phyloP scores from a whole-genome alignment of 1,140 invertebrate species.

The Leptinotarsa texana region DNA sequence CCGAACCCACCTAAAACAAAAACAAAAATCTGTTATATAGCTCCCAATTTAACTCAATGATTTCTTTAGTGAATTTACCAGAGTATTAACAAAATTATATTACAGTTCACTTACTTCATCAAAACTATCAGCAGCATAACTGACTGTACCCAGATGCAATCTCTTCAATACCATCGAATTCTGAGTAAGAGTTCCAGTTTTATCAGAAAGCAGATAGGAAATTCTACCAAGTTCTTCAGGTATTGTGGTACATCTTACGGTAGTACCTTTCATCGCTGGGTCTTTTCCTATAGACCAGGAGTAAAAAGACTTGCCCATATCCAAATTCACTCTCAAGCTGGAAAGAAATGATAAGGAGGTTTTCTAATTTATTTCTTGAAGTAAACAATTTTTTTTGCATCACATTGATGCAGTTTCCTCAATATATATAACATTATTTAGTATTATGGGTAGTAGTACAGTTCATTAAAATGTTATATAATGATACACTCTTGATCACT shows the following conservation, averaged over 20 bases:
- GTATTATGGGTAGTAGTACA: no score
- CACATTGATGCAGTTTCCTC: no score
- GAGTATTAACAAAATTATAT: no score
- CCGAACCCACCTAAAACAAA: constrained; percentile 45
- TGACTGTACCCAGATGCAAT: constrained; percentile 87
- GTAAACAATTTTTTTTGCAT: not conserved
- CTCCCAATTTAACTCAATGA: no score
- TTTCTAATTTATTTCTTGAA: constrained; percentile 7
- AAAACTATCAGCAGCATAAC: constrained; percentile 86
- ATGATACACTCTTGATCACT: no score
- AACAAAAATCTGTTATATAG: no score
- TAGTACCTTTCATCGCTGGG: constrained; percentile 88
- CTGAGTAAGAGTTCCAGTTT: constrained; percentile 97
- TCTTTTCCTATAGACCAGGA: constrained; percentile 96
- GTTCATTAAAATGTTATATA: no score
- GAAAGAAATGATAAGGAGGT: constrained; percentile 39
- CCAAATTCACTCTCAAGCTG: constrained; percentile 95
- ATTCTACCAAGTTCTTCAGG: constrained; percentile 98
- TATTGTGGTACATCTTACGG: constrained; percentile 98
- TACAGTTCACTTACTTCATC: constrained; percentile 67
- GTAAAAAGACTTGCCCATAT: constrained; percentile 98
- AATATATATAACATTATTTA: not conserved
- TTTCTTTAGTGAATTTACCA: no score
- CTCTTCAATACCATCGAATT: constrained; percentile 99
- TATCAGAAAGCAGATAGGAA: constrained; percentile 94